Evolutionary conservation across 2,888 invertebrate genomes (phyloP), one percentile per base, ranked within the genome.

Genomic region (Chrysodeixis includens): DNA sequence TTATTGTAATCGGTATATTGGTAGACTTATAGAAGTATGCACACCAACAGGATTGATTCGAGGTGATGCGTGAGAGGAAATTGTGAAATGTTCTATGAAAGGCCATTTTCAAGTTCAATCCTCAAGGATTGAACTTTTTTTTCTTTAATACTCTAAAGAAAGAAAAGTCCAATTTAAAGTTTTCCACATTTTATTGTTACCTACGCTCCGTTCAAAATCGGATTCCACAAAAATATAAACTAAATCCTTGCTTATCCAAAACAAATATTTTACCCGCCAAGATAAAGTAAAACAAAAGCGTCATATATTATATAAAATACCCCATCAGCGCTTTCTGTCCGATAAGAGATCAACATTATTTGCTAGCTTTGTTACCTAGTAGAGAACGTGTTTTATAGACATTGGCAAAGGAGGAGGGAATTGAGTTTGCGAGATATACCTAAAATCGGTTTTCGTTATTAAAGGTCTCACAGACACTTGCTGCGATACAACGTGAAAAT

Each of bases 361-460:
- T 84, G 76, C 72, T 80, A 79, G 83, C 83, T 85, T 84, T 84
- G 85, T 86, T 84, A 82, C 81, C 79, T 83, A 83, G 82, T 86
- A 82, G 79, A 83, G 82, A 85, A 76, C 85, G 80, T 87, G 86
- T 88, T 90, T 91, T 90, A 92, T 90, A 87, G 88, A 85, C 84
- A 86, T 88, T 85, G 86, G 84, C 74, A 83, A 82, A 86, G 88
- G 86, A 88, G 88, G 81, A 85, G 73, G 72, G 76, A 88, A 86
- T 86, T 82, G 83, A 78, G 84, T 88, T 88, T 84, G 85, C 70
- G 83, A 87, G 85, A 86, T 79, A 68, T 66, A 56, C 66, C 74
- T 78, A 62, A 79, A 80, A 78, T 80, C 70, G 66, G 68, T 75
- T 75, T 49, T 78, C 68, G 67, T 61, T 79, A 69, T 68, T 65